Evolutionary conservation across 2,113 vertebrate species (phyloP), one percentile per base, ranked within the genome.

Genomic region (Excalfactoria chinensis): DNA sequence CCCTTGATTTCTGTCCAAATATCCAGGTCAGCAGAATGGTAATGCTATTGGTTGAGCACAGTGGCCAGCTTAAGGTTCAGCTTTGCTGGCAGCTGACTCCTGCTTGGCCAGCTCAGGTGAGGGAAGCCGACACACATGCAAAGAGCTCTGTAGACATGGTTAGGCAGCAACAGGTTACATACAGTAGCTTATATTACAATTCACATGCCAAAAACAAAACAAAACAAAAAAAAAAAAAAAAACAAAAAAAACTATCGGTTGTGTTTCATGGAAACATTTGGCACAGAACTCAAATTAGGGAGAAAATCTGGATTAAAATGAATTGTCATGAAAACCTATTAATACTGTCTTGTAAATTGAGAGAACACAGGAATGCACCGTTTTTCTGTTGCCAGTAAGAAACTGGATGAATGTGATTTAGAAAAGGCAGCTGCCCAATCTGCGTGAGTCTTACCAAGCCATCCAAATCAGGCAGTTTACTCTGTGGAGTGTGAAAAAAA

Each of bases 381-480:
- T 35, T 84, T 84, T 84, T 81, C n/a, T 72, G 58, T 51, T 68
- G 37, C 63, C 72, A 69, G 32, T 16, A 28, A 75, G 63, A 71
- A 72, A 48, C 23, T 72, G 86, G 34, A 41, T 53, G 14, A 68
- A 32, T 37, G 32, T 64, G 30, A 40, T 71, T 60, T 49, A 71
- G 48, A n/a, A 68, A 26, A 92, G 84, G 48, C 60, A 94, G 76
- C 64, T 93, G 91, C 93, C 90, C 58, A 12, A 35, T 51, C 91
- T 81, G 56, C 60, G 64, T 22, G 58, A 89, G 40, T n/a, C 77
- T 28, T 86, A 28, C 41, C 13, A 7, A 86, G 35, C 48, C 5
- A 2, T 62, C 53, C 74, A 89, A 69, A 82, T 49, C 74, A 66
- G 77, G 81, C 51, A 10, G 40, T 0, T 8, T 40, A 64, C 62